Conservation (phyloP, 2,888 invertebrate species). For the Diadegma fenestrale region DNA sequence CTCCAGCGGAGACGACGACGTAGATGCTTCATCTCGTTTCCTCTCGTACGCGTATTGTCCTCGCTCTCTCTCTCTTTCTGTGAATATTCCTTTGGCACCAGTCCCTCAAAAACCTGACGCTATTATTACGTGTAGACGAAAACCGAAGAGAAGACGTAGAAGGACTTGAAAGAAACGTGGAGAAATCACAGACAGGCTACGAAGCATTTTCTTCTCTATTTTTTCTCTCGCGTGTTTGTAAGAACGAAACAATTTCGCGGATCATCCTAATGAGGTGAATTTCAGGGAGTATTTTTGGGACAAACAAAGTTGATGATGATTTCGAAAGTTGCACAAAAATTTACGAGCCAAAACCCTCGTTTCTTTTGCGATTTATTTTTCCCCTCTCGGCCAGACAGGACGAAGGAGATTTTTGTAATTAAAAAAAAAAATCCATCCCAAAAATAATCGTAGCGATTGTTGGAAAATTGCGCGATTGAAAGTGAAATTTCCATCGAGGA, state of each 20-base stretch:
- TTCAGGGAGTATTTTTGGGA: not conserved
- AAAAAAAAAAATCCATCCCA: not conserved
- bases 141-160: slow-evolving; percentile 29
- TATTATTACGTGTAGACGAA: slow-evolving; percentile 29
- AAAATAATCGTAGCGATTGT: not conserved
- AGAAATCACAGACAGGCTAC: slow-evolving; percentile 20
- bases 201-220: not conserved
- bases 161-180: slow-evolving; percentile 47
- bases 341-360: not conserved
- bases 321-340: not conserved
- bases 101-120: slow-evolving; percentile 51
- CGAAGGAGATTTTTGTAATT: not conserved
- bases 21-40: slow-evolving; percentile 2
- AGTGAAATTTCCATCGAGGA: not conserved
- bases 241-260: not conserved
- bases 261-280: not conserved
- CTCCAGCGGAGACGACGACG: slow-evolving; percentile 65
- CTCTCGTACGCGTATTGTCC: slow-evolving; percentile 7
- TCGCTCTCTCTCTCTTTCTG: slow-evolving; percentile 18
- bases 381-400: not conserved
- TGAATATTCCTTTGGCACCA: slow-evolving; percentile 62
- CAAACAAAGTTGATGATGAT: not conserved
- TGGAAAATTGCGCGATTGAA: not conserved
- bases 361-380: not conserved
- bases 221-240: not conserved